Percentiles rank a stretch among this genome's conserved stretches.
Conservation (phyloP, 2,797 vertebrate genomes). For the Bovichtus variegatus region DNA sequence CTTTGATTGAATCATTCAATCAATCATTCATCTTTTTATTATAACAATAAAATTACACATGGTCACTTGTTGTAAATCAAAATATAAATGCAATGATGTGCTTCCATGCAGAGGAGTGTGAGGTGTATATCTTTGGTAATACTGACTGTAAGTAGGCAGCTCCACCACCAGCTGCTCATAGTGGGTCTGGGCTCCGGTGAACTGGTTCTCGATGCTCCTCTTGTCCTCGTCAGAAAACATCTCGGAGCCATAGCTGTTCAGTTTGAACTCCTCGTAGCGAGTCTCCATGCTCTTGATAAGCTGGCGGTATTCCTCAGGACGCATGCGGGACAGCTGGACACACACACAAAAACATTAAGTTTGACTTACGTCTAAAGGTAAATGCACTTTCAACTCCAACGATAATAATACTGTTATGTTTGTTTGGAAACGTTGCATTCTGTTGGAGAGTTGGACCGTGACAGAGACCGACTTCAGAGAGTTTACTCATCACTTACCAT, state of each 20-base stretch:
- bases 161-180: constrained; percentile 92
- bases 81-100: not conserved
- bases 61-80: not conserved
- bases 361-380: not conserved
- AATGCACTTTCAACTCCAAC: not conserved
- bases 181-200: constrained; percentile 88
- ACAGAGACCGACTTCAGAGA: not conserved
- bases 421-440: not conserved
- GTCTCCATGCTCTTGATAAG: constrained; percentile 90
- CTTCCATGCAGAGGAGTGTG: not conserved
- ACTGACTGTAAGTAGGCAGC: constrained; percentile 84
- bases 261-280: constrained; percentile 93
- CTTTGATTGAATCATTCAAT: not conserved
- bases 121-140: not conserved
- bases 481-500: constrained; percentile 80
- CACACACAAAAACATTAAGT: constrained; percentile 25
- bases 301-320: constrained; percentile 91
- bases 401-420: not conserved
- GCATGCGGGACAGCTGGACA: constrained; percentile 91
- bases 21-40: not conserved
- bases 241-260: constrained; percentile 88
- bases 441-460: not conserved
- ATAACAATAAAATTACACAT: not conserved
- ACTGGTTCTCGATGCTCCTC: constrained; percentile 88
- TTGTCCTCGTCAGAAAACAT: constrained; percentile 94